Percentiles rank a stretch among this genome's conserved stretches.
phyloP scores from a whole-genome alignment of 2,797 vertebrate genomes.

The Enteromius thamalakanensis region DNA sequence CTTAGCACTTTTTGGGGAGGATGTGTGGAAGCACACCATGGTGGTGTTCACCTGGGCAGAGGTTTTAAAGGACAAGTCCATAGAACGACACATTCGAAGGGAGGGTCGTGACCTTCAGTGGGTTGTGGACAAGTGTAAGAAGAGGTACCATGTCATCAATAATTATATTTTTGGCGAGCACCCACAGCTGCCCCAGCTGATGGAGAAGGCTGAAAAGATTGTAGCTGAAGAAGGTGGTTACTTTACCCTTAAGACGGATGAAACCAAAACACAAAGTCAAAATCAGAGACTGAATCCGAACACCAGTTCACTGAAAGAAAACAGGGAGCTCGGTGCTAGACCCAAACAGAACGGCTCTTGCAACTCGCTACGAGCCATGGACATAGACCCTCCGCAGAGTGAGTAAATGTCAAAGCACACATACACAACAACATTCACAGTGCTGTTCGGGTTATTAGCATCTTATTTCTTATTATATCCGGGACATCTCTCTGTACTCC shows the following conservation, averaged over 20 bases:
- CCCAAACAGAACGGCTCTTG: slow-evolving; percentile 75
- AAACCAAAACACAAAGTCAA: slow-evolving; percentile 55
- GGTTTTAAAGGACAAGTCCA: slow-evolving; percentile 73
- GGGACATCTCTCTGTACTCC: neutral
- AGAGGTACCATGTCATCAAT: slow-evolving; percentile 78
- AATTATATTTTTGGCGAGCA: slow-evolving; percentile 78
- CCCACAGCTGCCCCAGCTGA: slow-evolving; percentile 72
- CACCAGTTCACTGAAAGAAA: slow-evolving; percentile 52
- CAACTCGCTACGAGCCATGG: slow-evolving; percentile 59
- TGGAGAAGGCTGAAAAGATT: slow-evolving; percentile 78
- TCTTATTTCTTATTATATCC: neutral
- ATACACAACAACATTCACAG: neutral
- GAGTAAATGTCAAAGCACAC: slow-evolving; percentile 57
- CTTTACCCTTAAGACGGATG: slow-evolving; percentile 63
- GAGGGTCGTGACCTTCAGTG: slow-evolving; percentile 78
- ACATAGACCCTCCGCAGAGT: slow-evolving; percentile 68
- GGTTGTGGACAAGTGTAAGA: slow-evolving; percentile 79
- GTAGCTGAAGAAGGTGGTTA: slow-evolving; percentile 74
- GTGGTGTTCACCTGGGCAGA: slow-evolving; percentile 82
- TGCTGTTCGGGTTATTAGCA: neutral
- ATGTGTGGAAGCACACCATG: slow-evolving; percentile 76
- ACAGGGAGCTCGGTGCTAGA: slow-evolving; percentile 71
- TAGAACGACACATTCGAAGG: slow-evolving; percentile 80
- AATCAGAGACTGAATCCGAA: slow-evolving; percentile 55
- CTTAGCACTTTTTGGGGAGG: slow-evolving; percentile 75